phyloP scores from a whole-genome alignment of 1,140 invertebrate species.

The Tetramorium parvispinum region DNA sequence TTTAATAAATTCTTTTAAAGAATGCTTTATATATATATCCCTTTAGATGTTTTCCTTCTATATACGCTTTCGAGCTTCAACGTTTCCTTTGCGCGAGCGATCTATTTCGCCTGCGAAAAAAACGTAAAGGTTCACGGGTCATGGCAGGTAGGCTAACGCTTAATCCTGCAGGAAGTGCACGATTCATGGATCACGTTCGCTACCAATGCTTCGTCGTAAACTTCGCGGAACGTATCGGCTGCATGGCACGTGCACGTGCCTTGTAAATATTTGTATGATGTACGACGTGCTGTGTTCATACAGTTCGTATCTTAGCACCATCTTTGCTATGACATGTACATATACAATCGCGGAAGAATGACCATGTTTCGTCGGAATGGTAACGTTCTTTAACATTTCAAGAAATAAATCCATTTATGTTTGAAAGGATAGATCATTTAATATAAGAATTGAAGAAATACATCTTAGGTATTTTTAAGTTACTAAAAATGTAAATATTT shows the following conservation, averaged over 20 bases:
- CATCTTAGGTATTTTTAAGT: neutral
- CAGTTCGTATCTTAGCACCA: slow-evolving; percentile 64
- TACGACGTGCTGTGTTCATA: slow-evolving; percentile 46
- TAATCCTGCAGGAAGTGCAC: slow-evolving; percentile 47
- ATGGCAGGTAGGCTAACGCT: slow-evolving; percentile 47
- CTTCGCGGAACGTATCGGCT: slow-evolving; percentile 42
- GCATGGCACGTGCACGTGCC: slow-evolving; percentile 64
- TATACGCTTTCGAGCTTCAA: slow-evolving; percentile 5
- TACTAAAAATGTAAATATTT: too few relatives aligned
- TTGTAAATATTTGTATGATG: slow-evolving; percentile 77
- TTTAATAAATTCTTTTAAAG: neutral
- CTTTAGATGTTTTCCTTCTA: neutral
- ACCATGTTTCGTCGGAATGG: slow-evolving; percentile 35
- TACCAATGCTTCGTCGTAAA: slow-evolving; percentile 65
- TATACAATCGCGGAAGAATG: slow-evolving; percentile 60
- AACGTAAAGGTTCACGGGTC: slow-evolving; percentile 51
- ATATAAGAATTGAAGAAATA: neutral
- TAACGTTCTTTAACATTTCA: slow-evolving; percentile 53
- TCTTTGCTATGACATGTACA: slow-evolving; percentile 55
- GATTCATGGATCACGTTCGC: slow-evolving; percentile 71
- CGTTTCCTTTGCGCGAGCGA: neutral
- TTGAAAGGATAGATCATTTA: neutral
- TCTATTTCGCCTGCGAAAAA: slow-evolving; percentile 30
- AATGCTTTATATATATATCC: neutral
- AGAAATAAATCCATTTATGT: slow-evolving; percentile 34